Percentiles rank a stretch among this genome's conserved stretches.
Conservation (phyloP, 2,113 vertebrate genomes). For the Hemiprocne comata region DNA sequence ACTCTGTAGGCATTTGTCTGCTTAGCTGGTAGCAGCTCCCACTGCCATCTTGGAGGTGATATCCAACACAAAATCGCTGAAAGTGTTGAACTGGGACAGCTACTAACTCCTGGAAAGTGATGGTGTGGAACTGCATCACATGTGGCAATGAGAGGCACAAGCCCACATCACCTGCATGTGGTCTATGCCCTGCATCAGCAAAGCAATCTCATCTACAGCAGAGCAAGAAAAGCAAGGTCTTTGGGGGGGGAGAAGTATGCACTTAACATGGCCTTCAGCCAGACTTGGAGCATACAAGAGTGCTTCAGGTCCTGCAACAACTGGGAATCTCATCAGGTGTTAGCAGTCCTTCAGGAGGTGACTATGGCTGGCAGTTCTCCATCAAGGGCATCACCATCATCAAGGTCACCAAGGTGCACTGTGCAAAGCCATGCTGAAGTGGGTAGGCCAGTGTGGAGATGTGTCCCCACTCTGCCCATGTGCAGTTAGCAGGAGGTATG, state of each 20-base stretch:
- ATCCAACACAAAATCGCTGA: neutral
- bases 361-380: neutral
- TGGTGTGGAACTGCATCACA: neutral
- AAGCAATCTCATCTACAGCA: neutral
- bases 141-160: neutral
- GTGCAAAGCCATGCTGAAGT: neutral
- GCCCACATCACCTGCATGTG: rapidly evolving
- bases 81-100: neutral
- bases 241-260: neutral
- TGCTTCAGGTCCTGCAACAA: neutral
- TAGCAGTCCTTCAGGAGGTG: neutral
- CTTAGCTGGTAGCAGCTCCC: neutral
- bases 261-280: neutral
- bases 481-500: neutral
- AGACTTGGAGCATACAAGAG: neutral
- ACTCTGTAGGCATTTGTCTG: neutral
- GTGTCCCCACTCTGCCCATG: neutral
- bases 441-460: neutral
- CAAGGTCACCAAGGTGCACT: neutral
- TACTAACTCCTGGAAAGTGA: neutral
- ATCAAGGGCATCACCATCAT: neutral
- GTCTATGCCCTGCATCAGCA: neutral
- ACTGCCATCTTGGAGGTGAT: neutral
- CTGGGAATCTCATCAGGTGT: neutral
- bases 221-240: neutral